Evolutionary conservation across 2,113 vertebrate genomes (phyloP).

Genomic region (Oreochromis aureus): DNA sequence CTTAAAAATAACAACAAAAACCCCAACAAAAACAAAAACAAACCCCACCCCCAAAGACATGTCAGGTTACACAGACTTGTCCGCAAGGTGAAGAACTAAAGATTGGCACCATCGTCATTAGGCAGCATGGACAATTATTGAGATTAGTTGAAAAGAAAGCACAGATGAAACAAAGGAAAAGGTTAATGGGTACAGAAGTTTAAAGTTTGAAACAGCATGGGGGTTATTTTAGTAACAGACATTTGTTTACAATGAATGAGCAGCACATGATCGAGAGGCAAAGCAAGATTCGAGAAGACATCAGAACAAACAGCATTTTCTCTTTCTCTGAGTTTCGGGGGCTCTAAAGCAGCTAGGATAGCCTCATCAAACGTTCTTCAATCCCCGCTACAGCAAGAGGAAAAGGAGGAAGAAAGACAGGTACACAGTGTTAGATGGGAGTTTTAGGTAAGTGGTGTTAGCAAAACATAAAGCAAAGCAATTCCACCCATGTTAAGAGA

Average conservation of each 20-base stretch:
- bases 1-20: not conserved
- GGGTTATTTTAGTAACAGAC: constrained; percentile 47
- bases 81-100: constrained; percentile 17
- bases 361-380: constrained; percentile 99
- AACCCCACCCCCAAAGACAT: not conserved
- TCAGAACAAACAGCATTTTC: constrained; percentile 99
- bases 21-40: not conserved
- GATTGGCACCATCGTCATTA: constrained; percentile 59
- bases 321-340: too few relatives aligned
- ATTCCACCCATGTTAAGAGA: not conserved
- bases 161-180: constrained; percentile 18
- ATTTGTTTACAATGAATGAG: constrained; percentile 69
- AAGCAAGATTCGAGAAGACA: constrained; percentile 64
- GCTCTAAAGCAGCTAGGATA: constrained; percentile 98
- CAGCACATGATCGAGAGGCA: constrained; percentile 76
- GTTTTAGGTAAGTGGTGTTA: constrained; percentile 33
- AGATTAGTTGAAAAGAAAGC: constrained; percentile 51
- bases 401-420: constrained; percentile 77
- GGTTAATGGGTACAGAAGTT: constrained; percentile 26
- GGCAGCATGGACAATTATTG: constrained; percentile 42
- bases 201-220: constrained; percentile 41
- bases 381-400: constrained; percentile 92
- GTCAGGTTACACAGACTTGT: constrained; percentile 24
- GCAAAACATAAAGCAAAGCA: constrained; percentile 22
- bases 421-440: constrained; percentile 43